Evolutionary conservation across 1,140 invertebrate genomes (phyloP).

Genomic region (Drosophila trapezifrons): DNA sequence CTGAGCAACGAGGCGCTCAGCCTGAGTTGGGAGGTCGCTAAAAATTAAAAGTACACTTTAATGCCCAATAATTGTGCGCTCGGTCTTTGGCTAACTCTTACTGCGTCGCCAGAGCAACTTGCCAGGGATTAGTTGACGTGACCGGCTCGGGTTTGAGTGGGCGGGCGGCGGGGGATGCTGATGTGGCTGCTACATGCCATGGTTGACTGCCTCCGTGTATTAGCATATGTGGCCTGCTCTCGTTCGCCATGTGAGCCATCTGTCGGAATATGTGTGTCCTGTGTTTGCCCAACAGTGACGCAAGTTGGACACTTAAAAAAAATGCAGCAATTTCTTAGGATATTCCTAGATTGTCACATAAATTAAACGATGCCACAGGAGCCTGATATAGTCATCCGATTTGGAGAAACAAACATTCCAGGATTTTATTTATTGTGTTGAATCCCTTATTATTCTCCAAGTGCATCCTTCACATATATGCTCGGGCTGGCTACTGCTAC

Average conservation of each 20-base stretch:
- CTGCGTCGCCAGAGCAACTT: constrained; percentile 21
- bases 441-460: not conserved
- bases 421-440: not conserved
- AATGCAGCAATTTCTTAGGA: constrained; percentile 4
- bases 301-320: constrained; percentile 17
- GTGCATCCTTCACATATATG: constrained; percentile 13
- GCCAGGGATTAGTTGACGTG: constrained; percentile 46
- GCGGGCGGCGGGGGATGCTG: constrained; percentile 1
- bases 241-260: constrained; percentile 29
- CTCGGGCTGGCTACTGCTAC: constrained; percentile 20
- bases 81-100: constrained; percentile 37
- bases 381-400: no score
- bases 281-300: constrained; percentile 61
- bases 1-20: constrained; percentile 24
- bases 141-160: constrained; percentile 11
- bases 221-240: constrained; percentile 74
- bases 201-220: constrained; percentile 67
- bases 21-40: constrained; percentile 5
- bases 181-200: constrained; percentile 43
- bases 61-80: constrained; percentile 33
- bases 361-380: not conserved
- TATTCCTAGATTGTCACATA: not conserved
- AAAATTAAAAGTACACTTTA: constrained; percentile 10
- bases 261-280: constrained; percentile 15
- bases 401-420: no score